Percentiles rank a stretch among this genome's conserved stretches.
These are phyloP conservation scores for Tetheella fluctuosa DNA, from an alignment of 2,888 invertebrate species.

Conservation along the genomic window DNA sequence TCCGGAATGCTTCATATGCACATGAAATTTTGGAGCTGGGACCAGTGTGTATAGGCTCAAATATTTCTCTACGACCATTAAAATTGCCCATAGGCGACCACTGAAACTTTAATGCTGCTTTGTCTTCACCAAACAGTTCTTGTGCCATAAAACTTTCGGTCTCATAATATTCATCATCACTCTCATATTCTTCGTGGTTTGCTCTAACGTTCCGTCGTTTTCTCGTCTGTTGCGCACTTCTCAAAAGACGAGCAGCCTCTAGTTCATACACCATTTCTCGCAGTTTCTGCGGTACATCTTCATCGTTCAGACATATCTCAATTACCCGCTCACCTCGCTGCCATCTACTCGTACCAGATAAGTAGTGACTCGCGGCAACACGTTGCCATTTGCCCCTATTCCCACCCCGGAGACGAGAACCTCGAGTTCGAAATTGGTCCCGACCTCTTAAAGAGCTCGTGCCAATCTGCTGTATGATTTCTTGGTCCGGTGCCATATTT, in stretches of 20 bases:
- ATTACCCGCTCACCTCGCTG: neutral
- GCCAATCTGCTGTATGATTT: neutral
- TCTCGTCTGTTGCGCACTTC: neutral
- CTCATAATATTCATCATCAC: neutral
- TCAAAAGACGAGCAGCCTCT: neutral
- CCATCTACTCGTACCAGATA: neutral
- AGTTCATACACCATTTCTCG: neutral
- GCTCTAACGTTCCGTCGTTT: neutral
- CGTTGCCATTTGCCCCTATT: neutral
- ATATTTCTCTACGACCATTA: neutral
- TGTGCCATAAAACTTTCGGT: neutral
- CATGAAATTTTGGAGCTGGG: neutral
- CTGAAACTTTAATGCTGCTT: neutral
- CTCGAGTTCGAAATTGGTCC: neutral
- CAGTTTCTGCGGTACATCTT: neutral
- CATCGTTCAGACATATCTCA: neutral
- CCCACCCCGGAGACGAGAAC: neutral
- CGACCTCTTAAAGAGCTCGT: neutral
- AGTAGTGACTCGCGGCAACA: neutral
- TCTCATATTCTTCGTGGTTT: neutral
- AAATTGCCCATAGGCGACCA: neutral
- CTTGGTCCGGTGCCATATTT: neutral
- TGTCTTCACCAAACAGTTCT: neutral
- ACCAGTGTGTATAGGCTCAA: neutral
- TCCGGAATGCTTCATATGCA: constrained; percentile 19